phyloP scores from a whole-genome alignment of 2,888 invertebrate species.

The Drosophila putrida region DNA sequence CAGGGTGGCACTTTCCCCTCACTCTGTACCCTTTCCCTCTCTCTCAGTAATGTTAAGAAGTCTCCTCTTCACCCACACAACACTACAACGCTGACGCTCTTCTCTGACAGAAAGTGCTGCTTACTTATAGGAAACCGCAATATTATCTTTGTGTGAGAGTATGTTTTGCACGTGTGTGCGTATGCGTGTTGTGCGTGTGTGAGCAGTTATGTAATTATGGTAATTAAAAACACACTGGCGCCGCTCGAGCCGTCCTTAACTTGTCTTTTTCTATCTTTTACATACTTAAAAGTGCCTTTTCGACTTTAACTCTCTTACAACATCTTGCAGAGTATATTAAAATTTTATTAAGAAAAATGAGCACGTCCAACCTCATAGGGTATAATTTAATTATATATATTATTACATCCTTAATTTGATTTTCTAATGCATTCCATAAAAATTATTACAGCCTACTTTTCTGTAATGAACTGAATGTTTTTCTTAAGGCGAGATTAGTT shows the following conservation, averaged over 20 bases:
- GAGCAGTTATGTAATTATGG: constrained; percentile 80
- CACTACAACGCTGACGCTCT: constrained; percentile 2
- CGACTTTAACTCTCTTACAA: constrained; percentile 25
- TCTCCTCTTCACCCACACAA: not conserved
- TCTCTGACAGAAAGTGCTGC: constrained; percentile 55
- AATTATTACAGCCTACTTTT: not conserved
- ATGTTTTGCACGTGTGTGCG: not conserved
- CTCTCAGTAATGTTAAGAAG: constrained; percentile 7
- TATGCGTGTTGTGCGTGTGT: constrained; percentile 24
- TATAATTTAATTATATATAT: constrained; percentile 3
- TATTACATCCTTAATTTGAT: not conserved
- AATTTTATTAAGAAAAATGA: constrained; percentile 12
- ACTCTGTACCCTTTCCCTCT: not conserved
- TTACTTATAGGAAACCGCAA: constrained; percentile 73
- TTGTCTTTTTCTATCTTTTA: constrained; percentile 40
- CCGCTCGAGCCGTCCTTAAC: constrained; percentile 43
- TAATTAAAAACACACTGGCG: constrained; percentile 71
- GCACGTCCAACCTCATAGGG: constrained; percentile 6
- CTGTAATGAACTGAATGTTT: no score
- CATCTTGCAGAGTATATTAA: constrained; percentile 18
- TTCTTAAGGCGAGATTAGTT: no score
- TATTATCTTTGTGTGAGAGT: constrained; percentile 40
- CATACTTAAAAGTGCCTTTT: constrained; percentile 53
- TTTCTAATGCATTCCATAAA: not conserved
- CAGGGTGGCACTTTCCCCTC: constrained; percentile 25